Evolutionary conservation across 2,113 vertebrate genomes (phyloP).

Genomic region (Nycticryphes semicollaris): DNA sequence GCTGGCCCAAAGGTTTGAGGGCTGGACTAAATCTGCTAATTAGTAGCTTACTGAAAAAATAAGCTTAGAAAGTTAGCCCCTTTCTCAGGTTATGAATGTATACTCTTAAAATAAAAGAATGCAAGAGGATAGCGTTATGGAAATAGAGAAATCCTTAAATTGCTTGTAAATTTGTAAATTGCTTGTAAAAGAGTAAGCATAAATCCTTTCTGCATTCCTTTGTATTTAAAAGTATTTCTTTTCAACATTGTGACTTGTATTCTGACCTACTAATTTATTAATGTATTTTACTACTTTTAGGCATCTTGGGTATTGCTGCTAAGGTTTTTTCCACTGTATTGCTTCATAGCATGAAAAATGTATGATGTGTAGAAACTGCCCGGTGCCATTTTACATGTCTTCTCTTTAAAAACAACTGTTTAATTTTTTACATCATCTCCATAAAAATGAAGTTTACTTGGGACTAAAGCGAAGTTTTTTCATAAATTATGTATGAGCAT

Average conservation of each 20-base stretch:
- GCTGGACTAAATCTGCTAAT: neutral
- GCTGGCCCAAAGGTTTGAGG: neutral
- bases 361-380: neutral
- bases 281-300: neutral
- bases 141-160: neutral
- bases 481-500: neutral
- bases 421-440: slow-evolving; percentile 5
- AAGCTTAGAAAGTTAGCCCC: neutral
- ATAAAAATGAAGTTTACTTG: neutral
- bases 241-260: neutral
- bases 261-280: neutral
- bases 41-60: neutral
- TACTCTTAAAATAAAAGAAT: neutral
- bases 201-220: neutral
- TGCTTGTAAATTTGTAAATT: neutral
- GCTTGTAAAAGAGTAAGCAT: neutral
- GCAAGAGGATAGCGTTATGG: neutral
- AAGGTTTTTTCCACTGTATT: neutral
- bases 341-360: neutral
- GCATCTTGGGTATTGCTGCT: neutral
- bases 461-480: neutral
- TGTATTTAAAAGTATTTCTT: neutral
- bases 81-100: neutral
- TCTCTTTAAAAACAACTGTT: neutral
- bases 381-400: neutral